Percentiles rank a stretch among this genome's conserved stretches.
Evolutionary conservation across 2,797 vertebrate genomes (phyloP).

Genomic region (Phyllotis vaccarum): DNA sequence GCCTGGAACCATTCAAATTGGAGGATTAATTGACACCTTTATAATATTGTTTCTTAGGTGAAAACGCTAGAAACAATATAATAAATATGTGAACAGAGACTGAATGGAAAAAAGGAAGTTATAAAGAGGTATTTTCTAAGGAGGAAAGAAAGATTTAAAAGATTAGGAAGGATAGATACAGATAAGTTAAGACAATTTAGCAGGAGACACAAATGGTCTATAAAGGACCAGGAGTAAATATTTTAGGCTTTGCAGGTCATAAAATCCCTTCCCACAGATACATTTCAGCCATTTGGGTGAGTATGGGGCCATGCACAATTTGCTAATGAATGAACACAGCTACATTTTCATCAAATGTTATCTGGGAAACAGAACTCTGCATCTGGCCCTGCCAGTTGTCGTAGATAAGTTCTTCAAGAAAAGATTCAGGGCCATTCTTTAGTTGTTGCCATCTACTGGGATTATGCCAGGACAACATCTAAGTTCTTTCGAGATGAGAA

Average conservation of each 20-base stretch:
- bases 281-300: neutral
- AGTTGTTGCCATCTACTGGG: neutral
- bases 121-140: neutral
- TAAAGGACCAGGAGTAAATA: neutral
- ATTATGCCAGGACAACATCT: neutral
- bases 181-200: neutral
- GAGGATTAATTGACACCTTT: neutral
- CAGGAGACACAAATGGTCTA: neutral
- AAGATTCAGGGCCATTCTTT: neutral
- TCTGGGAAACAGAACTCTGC: neutral
- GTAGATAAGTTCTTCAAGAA: neutral
- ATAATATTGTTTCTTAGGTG: neutral
- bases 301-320: neutral
- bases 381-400: neutral
- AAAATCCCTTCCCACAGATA: neutral
- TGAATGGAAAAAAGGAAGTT: neutral
- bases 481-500: neutral
- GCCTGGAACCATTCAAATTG: slow-evolving; percentile 1
- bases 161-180: neutral
- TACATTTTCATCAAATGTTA: slow-evolving; percentile 16
- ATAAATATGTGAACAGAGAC: neutral
- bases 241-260: neutral
- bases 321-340: neutral
- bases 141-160: neutral
- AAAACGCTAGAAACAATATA: neutral